phyloP scores from a whole-genome alignment of 2,888 invertebrate genomes.

The Tipula confusa region DNA sequence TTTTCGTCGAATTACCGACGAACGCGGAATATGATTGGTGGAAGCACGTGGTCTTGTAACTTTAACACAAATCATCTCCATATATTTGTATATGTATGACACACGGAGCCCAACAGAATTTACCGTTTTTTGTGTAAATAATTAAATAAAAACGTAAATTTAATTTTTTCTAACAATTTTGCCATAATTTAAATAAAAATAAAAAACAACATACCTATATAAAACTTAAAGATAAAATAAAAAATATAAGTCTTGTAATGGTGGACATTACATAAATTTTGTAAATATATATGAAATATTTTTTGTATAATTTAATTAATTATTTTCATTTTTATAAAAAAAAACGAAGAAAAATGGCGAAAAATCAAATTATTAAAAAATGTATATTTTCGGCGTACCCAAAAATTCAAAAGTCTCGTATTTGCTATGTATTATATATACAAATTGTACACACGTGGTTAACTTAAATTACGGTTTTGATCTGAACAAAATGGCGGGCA shows the following conservation, averaged over 20 bases:
- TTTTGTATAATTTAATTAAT: slow-evolving; percentile 14
- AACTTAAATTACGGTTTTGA: background rate
- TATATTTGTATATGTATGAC: background rate
- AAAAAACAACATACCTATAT: background rate
- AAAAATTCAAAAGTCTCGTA: background rate
- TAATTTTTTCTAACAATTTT: slow-evolving; percentile 21
- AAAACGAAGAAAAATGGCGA: background rate
- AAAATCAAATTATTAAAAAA: slow-evolving; percentile 21
- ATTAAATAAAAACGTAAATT: background rate
- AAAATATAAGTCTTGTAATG: background rate
- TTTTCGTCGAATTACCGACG: background rate
- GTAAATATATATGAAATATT: background rate
- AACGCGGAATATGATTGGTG: background rate
- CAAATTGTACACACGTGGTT: background rate
- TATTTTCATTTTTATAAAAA: slow-evolving; percentile 1
- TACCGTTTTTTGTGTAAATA: slow-evolving; percentile 8
- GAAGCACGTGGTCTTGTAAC: background rate
- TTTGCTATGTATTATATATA: background rate
- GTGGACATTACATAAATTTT: background rate
- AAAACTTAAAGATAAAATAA: background rate
- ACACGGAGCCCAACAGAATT: background rate
- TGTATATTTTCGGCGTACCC: background rate
- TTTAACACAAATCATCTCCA: slow-evolving; percentile 4
- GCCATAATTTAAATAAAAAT: slow-evolving; percentile 6
- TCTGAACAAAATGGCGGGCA: slow-evolving; percentile 21